Evolutionary conservation across 2,113 vertebrate species (phyloP).

Genomic region (Chaetorhynchus papuensis): DNA sequence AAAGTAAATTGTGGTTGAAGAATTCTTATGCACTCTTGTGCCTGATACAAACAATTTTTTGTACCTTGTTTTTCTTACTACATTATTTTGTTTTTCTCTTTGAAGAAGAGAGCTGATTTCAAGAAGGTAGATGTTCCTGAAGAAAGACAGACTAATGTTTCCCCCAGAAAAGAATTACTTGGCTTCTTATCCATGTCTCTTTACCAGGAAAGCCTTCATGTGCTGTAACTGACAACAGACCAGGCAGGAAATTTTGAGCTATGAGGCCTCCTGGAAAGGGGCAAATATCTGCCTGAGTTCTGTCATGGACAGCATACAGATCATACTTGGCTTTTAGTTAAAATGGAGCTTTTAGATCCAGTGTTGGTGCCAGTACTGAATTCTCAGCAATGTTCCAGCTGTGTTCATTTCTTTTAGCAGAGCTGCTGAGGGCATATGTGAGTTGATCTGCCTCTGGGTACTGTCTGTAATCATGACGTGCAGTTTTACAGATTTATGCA

Average conservation of each 20-base stretch:
- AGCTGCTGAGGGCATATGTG: accelerated
- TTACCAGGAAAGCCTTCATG: background rate
- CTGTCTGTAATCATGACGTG: background rate
- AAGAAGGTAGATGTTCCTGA: background rate
- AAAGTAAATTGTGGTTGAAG: background rate
- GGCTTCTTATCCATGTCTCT: background rate
- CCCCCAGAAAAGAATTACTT: background rate
- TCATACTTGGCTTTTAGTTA: background rate
- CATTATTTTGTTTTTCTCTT: background rate
- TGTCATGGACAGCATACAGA: background rate
- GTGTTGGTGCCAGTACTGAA: accelerated
- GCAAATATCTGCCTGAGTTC: background rate
- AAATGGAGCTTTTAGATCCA: background rate
- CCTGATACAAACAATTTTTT: background rate
- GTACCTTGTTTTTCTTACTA: background rate
- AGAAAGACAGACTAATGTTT: background rate
- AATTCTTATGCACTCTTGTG: accelerated
- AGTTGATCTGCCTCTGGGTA: background rate
- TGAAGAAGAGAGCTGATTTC: background rate
- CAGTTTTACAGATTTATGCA: background rate
- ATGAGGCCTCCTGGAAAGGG: background rate
- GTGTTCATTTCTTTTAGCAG: background rate
- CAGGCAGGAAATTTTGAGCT: background rate
- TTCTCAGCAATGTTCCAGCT: background rate
- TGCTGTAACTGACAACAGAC: background rate